Percentiles rank a stretch among this genome's conserved stretches.
These are phyloP conservation scores for Hexactinellida sp. DNA, from an alignment of 37 sponge, comb jelly and placozoan genomes.

Conservation along the genomic window DNA sequence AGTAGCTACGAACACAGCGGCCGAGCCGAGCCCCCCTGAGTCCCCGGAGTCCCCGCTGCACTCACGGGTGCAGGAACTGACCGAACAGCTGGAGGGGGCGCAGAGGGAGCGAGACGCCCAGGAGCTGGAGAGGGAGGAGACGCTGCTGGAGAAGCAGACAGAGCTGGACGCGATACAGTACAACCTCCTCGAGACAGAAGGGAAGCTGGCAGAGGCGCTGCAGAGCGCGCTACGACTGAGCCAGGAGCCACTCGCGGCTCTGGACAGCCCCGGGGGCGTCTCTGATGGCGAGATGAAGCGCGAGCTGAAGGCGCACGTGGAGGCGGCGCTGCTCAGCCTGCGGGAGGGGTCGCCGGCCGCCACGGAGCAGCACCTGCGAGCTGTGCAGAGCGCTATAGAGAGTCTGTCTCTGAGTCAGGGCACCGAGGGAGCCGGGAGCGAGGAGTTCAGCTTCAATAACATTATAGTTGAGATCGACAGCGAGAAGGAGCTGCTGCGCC, in stretches of 20 bases:
- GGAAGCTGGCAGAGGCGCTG: background rate
- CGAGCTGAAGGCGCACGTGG: background rate
- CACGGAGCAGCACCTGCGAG: background rate
- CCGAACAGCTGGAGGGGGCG: background rate
- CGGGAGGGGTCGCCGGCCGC: background rate
- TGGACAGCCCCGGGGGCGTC: background rate
- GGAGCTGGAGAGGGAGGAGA: background rate
- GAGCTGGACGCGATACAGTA: background rate
- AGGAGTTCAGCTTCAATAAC: background rate
- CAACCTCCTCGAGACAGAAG: background rate
- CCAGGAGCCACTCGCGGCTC: background rate
- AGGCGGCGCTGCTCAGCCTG: background rate
- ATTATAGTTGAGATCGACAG: background rate
- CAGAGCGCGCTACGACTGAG: background rate
- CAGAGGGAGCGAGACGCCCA: background rate
- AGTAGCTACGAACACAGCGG: background rate
- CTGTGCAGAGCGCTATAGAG: background rate
- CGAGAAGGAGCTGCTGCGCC: background rate
- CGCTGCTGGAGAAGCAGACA: background rate
- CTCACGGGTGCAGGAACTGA: background rate
- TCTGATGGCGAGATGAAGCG: background rate
- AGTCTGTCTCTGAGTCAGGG: background rate
- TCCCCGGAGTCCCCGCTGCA: background rate
- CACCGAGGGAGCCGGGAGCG: background rate
- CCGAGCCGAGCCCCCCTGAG: background rate